These are phyloP conservation scores for Lasioglossum leucozonium DNA, from an alignment of 2,888 invertebrate species.

Conservation along the genomic window DNA sequence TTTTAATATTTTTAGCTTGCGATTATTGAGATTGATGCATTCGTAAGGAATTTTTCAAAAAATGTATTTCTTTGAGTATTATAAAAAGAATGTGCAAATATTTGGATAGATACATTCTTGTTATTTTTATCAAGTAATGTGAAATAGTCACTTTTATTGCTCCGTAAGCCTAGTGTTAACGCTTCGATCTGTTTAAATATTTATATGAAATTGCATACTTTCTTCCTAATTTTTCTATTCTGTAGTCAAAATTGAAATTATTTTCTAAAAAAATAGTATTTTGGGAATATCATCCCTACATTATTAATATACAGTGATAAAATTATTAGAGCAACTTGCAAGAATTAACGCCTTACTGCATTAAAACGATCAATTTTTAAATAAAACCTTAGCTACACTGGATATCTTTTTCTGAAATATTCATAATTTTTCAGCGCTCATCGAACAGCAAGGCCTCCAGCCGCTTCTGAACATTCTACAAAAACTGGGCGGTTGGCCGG, in stretches of 20 bases:
- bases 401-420: background rate
- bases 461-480: constrained; percentile 90
- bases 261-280: too few relatives aligned
- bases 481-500: constrained; percentile 97
- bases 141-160: too few relatives aligned
- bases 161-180: too few relatives aligned
- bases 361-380: background rate
- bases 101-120: too few relatives aligned
- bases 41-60: background rate
- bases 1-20: background rate
- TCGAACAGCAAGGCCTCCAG: constrained; percentile 91
- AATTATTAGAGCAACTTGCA: background rate
- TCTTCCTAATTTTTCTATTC: too few relatives aligned
- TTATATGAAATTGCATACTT: too few relatives aligned
- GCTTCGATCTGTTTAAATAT: too few relatives aligned
- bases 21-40: background rate
- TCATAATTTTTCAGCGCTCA: constrained; percentile 87
- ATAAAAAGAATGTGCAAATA: background rate
- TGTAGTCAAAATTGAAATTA: too few relatives aligned
- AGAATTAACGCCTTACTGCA: background rate
- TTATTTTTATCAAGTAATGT: background rate
- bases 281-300: too few relatives aligned
- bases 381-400: background rate
- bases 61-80: background rate
- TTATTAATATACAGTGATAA: background rate